Percentiles rank a stretch among this genome's conserved stretches.
phyloP scores from a whole-genome alignment of 2,113 vertebrate species.

The Lepus timidus region DNA sequence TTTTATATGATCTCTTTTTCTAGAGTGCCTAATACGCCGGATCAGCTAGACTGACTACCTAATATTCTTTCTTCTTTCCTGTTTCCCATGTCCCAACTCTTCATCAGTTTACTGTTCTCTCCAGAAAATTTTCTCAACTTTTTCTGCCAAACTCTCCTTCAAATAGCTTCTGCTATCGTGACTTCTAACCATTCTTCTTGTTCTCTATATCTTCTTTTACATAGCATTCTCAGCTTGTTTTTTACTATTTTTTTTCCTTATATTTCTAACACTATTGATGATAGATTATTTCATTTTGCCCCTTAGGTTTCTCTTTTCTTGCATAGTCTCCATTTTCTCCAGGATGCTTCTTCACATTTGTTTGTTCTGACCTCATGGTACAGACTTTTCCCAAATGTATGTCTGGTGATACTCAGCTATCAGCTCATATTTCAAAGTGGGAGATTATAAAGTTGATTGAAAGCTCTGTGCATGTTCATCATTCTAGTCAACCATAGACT shows the following conservation, averaged over 20 bases:
- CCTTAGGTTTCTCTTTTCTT: background rate
- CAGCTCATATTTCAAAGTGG: background rate
- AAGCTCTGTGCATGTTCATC: background rate
- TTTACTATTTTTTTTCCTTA: background rate
- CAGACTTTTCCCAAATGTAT: constrained; percentile 13
- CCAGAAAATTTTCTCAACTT: background rate
- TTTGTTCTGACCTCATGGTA: constrained; percentile 15
- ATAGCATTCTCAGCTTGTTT: constrained; percentile 7
- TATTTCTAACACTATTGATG: background rate
- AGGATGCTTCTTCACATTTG: background rate
- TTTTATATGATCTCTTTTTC: constrained; percentile 18
- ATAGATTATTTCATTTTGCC: background rate
- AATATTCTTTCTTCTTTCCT: background rate
- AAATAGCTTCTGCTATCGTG: background rate
- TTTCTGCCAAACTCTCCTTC: background rate
- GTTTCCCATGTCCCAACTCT: background rate
- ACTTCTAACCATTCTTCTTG: background rate
- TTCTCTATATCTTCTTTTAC: background rate
- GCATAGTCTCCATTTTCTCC: background rate
- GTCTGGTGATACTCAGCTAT: background rate
- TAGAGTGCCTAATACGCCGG: background rate
- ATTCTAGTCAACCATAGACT: background rate
- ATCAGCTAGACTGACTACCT: background rate
- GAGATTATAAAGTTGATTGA: background rate
- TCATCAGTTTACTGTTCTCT: constrained; percentile 12